Base-by-base conservation (phyloP, 2,797 vertebrate species). In the Somateria mollissima region DNA sequence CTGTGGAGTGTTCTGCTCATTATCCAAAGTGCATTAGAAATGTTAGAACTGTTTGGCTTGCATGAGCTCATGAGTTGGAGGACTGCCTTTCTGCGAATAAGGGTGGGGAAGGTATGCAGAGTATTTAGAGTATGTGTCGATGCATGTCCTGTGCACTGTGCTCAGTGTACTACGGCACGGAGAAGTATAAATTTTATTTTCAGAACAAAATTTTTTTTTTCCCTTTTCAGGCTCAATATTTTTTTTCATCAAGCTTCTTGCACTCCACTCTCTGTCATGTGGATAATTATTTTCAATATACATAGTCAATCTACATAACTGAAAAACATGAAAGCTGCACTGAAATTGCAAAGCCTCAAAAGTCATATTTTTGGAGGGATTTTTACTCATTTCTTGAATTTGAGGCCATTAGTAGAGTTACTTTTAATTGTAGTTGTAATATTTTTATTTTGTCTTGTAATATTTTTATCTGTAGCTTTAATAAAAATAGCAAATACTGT, bases 101-200 rank as follows among this genome's bases (percentile, higher is more conserved):
- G 95, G 89, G 82, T 93, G 90, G 87, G 75, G 86, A 73, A 97
- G 64, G 91, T 81, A 97, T 96, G 95, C 57, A 53, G 78, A 79
- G 32, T 82, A 96, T 97, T 76, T 51, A 25, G 92, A 72, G 49
- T 81, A 95, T 96, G 94, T 96, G 92, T 95, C 8, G 16, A 41
- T 95, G 82, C 96, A 80, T n/a, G 95, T 90, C 79, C 72, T 88
- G 43, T 41, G 64, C 80, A 56, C 53, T 5, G 5, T n/a, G 37
- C 39, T 89, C 36, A 51, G 56, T 57, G 61, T 61, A 4, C 56
- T 54, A 17, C 62, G 39, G 69, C 74, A 92, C 61, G 73, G n/a
- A 82, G 78, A 87, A 71, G 67, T 14, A 73, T 37, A 90, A 18
- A 39, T 16, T 47, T 84, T 36, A 36, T 91, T 71, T 85, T 92